These are phyloP conservation scores for Aythya baeri DNA, from an alignment of 2,113 vertebrate genomes.

Conservation along the genomic window DNA sequence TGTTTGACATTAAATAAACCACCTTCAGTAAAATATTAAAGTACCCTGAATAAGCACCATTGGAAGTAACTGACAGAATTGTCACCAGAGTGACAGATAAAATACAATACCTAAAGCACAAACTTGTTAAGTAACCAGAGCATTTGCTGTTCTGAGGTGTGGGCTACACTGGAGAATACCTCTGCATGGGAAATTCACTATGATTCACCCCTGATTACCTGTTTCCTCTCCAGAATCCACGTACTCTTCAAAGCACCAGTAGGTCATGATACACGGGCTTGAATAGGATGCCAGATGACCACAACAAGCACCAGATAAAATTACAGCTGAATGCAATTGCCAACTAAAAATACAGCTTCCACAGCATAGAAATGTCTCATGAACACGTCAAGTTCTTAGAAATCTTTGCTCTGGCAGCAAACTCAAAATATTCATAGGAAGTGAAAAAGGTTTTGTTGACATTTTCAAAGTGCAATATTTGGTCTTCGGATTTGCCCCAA, in stretches of 20 bases:
- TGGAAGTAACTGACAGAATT: neutral
- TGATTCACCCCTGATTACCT: neutral
- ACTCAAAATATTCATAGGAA: neutral
- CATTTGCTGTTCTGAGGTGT: neutral
- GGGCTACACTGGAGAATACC: neutral
- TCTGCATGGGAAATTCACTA: neutral
- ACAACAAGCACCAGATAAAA: neutral
- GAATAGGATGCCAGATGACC: neutral
- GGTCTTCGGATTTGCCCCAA: neutral
- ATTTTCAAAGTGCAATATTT: neutral
- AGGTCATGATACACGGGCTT: neutral
- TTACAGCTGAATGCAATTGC: neutral
- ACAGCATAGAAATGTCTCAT: neutral
- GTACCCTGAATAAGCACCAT: neutral
- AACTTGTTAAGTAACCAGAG: neutral
- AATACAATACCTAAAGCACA: neutral
- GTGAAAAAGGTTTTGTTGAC: neutral
- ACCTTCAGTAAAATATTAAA: neutral
- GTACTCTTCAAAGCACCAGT: neutral
- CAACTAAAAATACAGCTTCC: neutral
- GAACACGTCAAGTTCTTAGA: neutral
- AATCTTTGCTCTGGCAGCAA: neutral
- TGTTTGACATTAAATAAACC: neutral
- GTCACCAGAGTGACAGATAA: neutral
- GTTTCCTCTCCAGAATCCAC: neutral